These are phyloP conservation scores for Aphodius sticticus DNA, from an alignment of 2,888 invertebrate species.

Conservation along the genomic window DNA sequence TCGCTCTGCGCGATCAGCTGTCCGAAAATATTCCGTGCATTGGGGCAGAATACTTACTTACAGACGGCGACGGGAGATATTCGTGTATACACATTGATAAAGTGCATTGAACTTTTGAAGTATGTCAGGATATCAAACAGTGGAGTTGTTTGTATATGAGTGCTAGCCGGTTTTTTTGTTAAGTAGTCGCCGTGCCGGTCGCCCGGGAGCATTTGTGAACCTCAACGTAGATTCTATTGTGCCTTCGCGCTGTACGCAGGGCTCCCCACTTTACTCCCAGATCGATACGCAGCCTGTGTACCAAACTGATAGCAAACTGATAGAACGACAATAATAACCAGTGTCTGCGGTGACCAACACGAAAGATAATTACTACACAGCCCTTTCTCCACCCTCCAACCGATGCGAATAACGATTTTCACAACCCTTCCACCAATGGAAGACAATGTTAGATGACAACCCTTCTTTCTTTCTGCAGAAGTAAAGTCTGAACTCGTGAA, in stretches of 20 bases:
- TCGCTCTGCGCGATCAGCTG: background rate
- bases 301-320: background rate
- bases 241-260: background rate
- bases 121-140: slow-evolving; percentile 29
- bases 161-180: slow-evolving; percentile 45
- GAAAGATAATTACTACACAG: background rate
- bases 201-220: background rate
- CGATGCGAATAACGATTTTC: no score
- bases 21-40: background rate
- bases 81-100: slow-evolving; percentile 18
- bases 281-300: background rate
- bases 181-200: background rate
- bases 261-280: background rate
- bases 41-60: background rate
- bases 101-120: slow-evolving; percentile 26
- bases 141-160: slow-evolving; percentile 34
- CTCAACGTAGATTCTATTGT: slow-evolving; percentile 4
- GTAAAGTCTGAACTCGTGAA: no score
- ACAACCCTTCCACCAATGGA: no score
- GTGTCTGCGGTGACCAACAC: background rate
- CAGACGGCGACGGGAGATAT: background rate
- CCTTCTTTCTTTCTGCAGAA: no score
- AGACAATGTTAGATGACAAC: no score
- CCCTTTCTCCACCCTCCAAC: no score
- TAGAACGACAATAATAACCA: background rate